Evolutionary conservation across 2,888 invertebrate species (phyloP).

Genomic region (Therioaphis trifolii): DNA sequence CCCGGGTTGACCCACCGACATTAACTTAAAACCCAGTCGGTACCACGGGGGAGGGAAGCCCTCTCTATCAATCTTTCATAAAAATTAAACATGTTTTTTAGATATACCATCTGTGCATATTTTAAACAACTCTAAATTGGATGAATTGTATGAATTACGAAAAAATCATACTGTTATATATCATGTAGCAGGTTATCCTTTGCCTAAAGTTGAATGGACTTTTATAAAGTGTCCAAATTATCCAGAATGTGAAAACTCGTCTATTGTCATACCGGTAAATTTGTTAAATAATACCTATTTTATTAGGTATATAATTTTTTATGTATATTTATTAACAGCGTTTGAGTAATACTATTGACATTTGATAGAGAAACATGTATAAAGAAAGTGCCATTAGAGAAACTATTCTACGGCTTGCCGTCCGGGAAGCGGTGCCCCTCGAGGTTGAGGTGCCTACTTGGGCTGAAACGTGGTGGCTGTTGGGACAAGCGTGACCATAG

Average conservation of each 20-base stretch:
- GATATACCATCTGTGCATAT: slow-evolving; percentile 64
- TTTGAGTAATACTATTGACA: background rate
- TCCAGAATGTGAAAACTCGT: slow-evolving; percentile 62
- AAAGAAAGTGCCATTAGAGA: slow-evolving; percentile 47
- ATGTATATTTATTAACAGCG: background rate
- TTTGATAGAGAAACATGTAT: slow-evolving; percentile 28
- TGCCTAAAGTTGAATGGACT: slow-evolving; percentile 73
- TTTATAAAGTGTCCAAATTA: slow-evolving; percentile 68
- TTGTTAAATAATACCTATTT: slow-evolving; percentile 12
- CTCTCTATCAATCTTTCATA: slow-evolving; percentile 30
- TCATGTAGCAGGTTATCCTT: slow-evolving; percentile 72
- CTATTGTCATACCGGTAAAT: slow-evolving; percentile 66
- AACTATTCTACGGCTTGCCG: too few species aligned
- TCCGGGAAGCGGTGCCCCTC: too few species aligned
- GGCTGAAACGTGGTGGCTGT: too few species aligned
- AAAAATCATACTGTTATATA: slow-evolving; percentile 70
- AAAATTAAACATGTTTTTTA: too few species aligned
- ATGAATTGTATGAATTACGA: slow-evolving; percentile 58
- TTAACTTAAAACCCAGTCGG: too few species aligned
- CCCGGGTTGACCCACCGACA: too few species aligned
- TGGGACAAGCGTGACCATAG: too few species aligned
- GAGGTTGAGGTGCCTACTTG: too few species aligned
- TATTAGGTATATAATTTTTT: background rate
- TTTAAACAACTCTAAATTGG: background rate
- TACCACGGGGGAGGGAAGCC: background rate